Evolutionary conservation across 1,140 invertebrate genomes (phyloP), one percentile per base, ranked within the genome.

Genomic region (Sycophila sp.): DNA sequence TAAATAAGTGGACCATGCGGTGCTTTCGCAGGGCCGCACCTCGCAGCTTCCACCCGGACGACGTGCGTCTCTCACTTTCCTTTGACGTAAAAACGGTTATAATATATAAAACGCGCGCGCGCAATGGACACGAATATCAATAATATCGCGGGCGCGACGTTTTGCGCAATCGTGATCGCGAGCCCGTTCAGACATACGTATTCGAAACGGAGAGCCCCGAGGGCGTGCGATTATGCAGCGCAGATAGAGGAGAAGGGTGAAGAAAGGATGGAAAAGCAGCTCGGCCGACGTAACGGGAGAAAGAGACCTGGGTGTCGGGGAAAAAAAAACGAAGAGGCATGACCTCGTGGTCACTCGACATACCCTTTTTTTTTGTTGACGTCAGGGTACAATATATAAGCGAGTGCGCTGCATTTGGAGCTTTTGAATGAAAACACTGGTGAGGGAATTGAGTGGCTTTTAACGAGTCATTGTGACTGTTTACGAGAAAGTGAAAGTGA

Each of bases 51-150:
- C 19, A 51, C 22, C 22, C 26, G 47, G 19, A 49, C 11, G 15
- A 22, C 17, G 22, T 26, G 26, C n/a, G n/a, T 15, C 53, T 22
- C 8, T 36, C 53, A 1, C 59, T 53, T 51, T 53, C 64, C 45
- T 40, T 40, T 68, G 65, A 68, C 65, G 65, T 68, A 68, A 68
- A n/a, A n/a, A 56, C 55, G 58, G 58, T 67, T 67, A 67, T 55
- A 67, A 58, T 58, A 67, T 58, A 55, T 38, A 15, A 56, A 59
- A 34, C 19, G 55, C 65, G 40, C 55, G n/a, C n/a, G n/a, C n/a
- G n/a, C n/a, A n/a, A n/a, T 10, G 22, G 42, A 38, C 65, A 4
- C 19, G 55, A 49, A 28, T 68, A 58, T 67, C 65, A 67, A 67
- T 58, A 67, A 67, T 66, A 53, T 40, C 19, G 2, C 55, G 62